A percentile compares a stretch with the other conserved stretches of the same genome.
Evolutionary conservation across 2,113 vertebrate species (phyloP).

Genomic region (Blennius ocellaris): DNA sequence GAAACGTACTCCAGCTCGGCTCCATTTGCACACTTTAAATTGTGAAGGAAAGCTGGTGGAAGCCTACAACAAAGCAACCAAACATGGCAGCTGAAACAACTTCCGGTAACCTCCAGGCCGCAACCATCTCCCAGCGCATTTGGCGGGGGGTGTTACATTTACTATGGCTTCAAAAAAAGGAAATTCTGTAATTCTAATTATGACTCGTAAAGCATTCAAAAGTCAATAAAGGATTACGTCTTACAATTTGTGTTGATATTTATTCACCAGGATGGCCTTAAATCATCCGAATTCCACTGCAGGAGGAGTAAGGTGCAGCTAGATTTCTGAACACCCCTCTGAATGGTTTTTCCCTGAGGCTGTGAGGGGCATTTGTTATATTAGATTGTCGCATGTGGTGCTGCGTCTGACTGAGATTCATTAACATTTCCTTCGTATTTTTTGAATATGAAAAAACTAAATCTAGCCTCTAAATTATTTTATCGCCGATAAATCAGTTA

Average conservation of each 20-base stretch:
- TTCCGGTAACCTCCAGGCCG: conserved; percentile 88
- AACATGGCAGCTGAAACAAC: conserved; percentile 93
- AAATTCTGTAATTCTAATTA: too few species aligned
- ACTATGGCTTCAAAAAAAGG: too few species aligned
- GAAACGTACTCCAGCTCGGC: conserved; percentile 93
- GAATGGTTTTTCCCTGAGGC: conserved; percentile 21
- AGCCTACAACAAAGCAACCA: conserved; percentile 93
- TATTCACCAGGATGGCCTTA: fast-evolving
- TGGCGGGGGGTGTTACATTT: conserved; percentile 21
- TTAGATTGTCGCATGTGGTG: conserved; percentile 67
- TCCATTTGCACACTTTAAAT: conserved; percentile 89
- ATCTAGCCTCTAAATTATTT: too few species aligned
- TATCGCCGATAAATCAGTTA: too few species aligned
- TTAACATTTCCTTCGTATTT: neutral
- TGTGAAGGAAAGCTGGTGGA: conserved; percentile 87
- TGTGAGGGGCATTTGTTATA: conserved; percentile 66
- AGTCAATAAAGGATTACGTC: fast-evolving
- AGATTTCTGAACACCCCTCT: conserved; percentile 44
- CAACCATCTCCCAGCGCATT: conserved; percentile 76
- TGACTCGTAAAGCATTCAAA: fast-evolving
- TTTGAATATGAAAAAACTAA: neutral
- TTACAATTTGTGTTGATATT: neutral
- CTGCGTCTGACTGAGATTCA: conserved; percentile 33
- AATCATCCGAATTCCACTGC: fast-evolving
- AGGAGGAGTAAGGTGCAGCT: neutral